Base-by-base conservation (phyloP, 2,888 invertebrate species). In the Amorpha juglandis region DNA sequence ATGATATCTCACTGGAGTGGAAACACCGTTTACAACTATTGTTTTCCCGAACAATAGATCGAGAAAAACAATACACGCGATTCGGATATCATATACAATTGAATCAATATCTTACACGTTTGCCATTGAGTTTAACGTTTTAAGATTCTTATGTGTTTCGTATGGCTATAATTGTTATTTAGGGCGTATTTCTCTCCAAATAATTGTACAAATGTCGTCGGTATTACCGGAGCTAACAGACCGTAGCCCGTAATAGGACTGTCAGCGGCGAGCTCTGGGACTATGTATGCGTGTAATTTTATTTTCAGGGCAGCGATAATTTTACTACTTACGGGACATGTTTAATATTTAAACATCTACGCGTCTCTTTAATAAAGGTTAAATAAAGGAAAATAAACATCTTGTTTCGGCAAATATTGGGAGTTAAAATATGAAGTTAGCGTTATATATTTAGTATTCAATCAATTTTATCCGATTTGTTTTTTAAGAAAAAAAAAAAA, bases 1-100 rank as follows among this genome's bases (percentile, higher is more conserved):
- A 79, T 78, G 78, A 79, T 81, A 79, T 80, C 78, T 77, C 79
- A 70, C 74, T 74, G 75, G 73, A 77, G 74, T 77, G 75, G 74
- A 75, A 80, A 78, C 78, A 77, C 72, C 79, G 75, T 78, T 82
- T 81, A 79, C 79, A 75, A 76, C 79, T 73, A 80, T 83, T 83
- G 83, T 83, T 76, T 73, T 70, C 70, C 68, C 42, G 71, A 81
- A 83, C 83, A 83, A 83, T 79, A 73, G 77, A 70, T 53, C 50
- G 68, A 71, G 74, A 77, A 78, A 82, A 78, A 83, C 80, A 83
- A 82, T 79, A 78, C 78, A 74, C 68, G 62, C 74, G 65, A 75
- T 75, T 79, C 73, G 74, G 72, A 76, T 78, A 74, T 79, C 72
- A 72, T 67, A 68, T 67, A 74, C 77, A 72, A 79, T 78, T 78